Evolutionary conservation across 2,888 invertebrate genomes (phyloP).

Genomic region (Eubasilissa splendida): DNA sequence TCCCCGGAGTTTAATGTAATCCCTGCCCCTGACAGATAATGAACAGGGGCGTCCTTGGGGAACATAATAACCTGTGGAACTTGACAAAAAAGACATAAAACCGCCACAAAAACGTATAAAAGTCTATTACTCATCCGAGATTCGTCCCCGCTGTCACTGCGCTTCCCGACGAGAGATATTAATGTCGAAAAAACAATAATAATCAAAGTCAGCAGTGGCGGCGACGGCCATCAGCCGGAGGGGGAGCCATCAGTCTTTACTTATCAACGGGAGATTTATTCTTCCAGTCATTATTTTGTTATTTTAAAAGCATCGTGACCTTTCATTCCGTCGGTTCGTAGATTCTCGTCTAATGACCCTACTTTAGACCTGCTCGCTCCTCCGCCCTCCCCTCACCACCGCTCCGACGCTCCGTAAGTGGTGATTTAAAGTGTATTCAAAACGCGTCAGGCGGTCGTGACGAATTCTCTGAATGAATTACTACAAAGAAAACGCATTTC

Average conservation of each 20-base stretch:
- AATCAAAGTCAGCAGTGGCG: constrained; percentile 43
- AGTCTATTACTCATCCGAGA: constrained; percentile 47
- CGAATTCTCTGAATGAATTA: constrained; percentile 26
- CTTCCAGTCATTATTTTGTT: constrained; percentile 45
- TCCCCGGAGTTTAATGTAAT: constrained; percentile 11
- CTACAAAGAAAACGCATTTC: constrained; percentile 35
- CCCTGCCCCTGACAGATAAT: constrained; percentile 30
- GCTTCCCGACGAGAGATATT: constrained; percentile 37
- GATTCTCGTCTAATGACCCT: neutral
- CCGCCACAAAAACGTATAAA: constrained; percentile 26
- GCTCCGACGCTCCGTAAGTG: constrained; percentile 8
- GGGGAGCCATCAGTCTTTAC: constrained; percentile 46
- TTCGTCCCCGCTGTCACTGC: constrained; percentile 47
- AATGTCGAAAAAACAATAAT: constrained; percentile 46
- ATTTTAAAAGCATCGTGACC: constrained; percentile 55
- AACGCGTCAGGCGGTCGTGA: constrained; percentile 22
- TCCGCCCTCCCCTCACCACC: neutral
- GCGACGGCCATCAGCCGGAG: neutral
- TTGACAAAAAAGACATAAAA: constrained; percentile 30
- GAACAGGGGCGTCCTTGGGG: constrained; percentile 23
- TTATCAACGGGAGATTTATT: constrained; percentile 52
- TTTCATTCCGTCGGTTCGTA: constrained; percentile 35
- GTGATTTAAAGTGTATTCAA: constrained; percentile 20
- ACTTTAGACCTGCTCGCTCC: neutral
- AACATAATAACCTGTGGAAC: constrained; percentile 38